Percentiles rank a stretch among this genome's conserved stretches.
phyloP scores from a whole-genome alignment of 2,113 vertebrate genomes.

The Chinchilla lanigera region DNA sequence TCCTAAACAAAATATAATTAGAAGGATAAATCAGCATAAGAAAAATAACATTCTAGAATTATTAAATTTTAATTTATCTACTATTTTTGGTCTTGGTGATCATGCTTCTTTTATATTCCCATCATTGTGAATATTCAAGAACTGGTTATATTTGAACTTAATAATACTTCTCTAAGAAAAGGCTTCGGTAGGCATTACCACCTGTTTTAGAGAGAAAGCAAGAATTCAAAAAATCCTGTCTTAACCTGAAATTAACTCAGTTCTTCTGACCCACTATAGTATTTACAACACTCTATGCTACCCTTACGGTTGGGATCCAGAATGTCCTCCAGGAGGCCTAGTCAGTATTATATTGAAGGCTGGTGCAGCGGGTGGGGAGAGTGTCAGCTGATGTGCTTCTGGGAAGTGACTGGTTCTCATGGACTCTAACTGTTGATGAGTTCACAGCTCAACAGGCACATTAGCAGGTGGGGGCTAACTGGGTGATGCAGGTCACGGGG shows the following conservation, averaged over 20 bases:
- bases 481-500: background rate
- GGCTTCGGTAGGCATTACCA: background rate
- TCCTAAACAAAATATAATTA: conserved; percentile 75
- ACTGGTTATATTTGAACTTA: conserved; percentile 14
- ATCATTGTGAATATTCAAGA: conserved; percentile 57
- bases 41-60: conserved; percentile 68
- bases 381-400: background rate
- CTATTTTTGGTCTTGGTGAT: conserved; percentile 60
- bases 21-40: conserved; percentile 59
- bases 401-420: background rate
- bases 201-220: conserved; percentile 4
- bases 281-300: background rate
- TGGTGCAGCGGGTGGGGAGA: background rate
- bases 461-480: background rate
- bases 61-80: conserved; percentile 67
- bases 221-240: background rate
- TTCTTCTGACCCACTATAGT: background rate
- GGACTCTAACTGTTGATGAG: background rate
- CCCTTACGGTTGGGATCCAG: background rate
- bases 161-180: background rate
- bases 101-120: background rate
- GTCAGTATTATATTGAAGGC: background rate
- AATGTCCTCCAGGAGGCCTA: background rate
- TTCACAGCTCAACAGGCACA: background rate
- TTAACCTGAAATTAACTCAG: conserved; percentile 17